Conservation (phyloP, 2,797 vertebrate genomes). For the Remorina albescens region DNA sequence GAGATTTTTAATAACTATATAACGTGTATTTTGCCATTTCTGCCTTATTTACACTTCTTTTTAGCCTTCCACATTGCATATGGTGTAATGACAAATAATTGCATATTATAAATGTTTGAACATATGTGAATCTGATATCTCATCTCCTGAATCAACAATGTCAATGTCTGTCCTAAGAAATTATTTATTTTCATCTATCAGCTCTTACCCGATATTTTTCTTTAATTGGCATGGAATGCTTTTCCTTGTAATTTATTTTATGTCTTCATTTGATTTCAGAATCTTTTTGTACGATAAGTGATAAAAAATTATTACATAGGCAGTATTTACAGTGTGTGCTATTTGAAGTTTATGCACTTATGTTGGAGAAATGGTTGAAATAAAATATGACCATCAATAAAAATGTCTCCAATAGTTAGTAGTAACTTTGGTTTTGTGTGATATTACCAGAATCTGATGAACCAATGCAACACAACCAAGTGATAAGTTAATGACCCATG, state of each 20-base stretch:
- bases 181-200: conserved; percentile 64
- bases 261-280: conserved; percentile 50
- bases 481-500: neutral
- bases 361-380: conserved; percentile 10
- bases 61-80: conserved; percentile 11
- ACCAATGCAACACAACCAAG: neutral
- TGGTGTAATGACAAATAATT: conserved; percentile 30
- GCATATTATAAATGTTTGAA: conserved; percentile 36
- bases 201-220: conserved; percentile 5
- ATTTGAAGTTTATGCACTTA: conserved; percentile 34
- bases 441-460: conserved; percentile 1
- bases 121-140: conserved; percentile 24
- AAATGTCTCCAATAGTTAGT: conserved; percentile 40
- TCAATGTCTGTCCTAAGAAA: conserved; percentile 18
- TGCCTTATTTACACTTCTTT: no score
- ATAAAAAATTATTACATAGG: conserved; percentile 30
- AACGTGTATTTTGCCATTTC: conserved; percentile 15
- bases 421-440: neutral
- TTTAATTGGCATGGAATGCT: conserved; percentile 25
- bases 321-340: conserved; percentile 58
- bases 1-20: conserved; percentile 17
- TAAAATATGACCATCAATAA: conserved; percentile 49
- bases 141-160: conserved; percentile 11
- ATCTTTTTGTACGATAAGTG: conserved; percentile 48
- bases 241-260: conserved; percentile 43